These are phyloP conservation scores for Spongilla lacustris DNA, from an alignment of 37 sponge, comb jelly and placozoan species.

Conservation along the genomic window DNA sequence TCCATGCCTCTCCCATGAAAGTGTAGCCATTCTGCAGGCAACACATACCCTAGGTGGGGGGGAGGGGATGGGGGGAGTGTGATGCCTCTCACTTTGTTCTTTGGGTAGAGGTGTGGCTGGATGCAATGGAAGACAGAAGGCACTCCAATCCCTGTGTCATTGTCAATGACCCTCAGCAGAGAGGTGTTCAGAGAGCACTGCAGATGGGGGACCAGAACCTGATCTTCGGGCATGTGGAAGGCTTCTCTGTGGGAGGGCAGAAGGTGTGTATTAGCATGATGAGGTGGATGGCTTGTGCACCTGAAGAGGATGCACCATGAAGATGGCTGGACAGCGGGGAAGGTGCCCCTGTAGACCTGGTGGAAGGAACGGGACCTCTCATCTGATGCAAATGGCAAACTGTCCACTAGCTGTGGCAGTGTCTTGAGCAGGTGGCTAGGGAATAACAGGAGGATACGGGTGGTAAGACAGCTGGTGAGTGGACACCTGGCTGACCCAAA, in stretches of 20 bases:
- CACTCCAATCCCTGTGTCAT: constrained; percentile 80
- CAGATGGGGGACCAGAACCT: constrained; percentile 33
- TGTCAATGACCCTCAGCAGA: constrained; percentile 82
- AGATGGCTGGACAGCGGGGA: constrained; percentile 51
- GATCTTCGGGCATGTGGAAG: constrained; percentile 42
- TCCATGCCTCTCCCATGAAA: constrained; percentile 72
- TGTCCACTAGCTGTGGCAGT: constrained; percentile 46
- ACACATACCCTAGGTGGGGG: not conserved
- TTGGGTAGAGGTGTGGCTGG: constrained; percentile 58
- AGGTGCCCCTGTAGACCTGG: constrained; percentile 44
- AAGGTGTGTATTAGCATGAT: not conserved
- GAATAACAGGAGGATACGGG: not conserved
- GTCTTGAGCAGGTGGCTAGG: constrained; percentile 15
- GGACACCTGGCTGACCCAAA: too few relatives aligned
- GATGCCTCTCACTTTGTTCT: constrained; percentile 47
- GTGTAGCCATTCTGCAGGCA: constrained; percentile 84
- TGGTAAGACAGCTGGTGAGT: not conserved
- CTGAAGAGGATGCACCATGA: constrained; percentile 83
- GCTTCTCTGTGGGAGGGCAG: constrained; percentile 45
- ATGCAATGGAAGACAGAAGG: constrained; percentile 69
- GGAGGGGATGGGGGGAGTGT: not conserved
- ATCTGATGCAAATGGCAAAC: constrained; percentile 70
- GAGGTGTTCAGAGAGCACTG: constrained; percentile 25
- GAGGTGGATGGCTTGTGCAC: not conserved
- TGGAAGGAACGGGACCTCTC: constrained; percentile 47